Conservation (phyloP, 2,888 invertebrate genomes). For the Habroteleia sp. region DNA sequence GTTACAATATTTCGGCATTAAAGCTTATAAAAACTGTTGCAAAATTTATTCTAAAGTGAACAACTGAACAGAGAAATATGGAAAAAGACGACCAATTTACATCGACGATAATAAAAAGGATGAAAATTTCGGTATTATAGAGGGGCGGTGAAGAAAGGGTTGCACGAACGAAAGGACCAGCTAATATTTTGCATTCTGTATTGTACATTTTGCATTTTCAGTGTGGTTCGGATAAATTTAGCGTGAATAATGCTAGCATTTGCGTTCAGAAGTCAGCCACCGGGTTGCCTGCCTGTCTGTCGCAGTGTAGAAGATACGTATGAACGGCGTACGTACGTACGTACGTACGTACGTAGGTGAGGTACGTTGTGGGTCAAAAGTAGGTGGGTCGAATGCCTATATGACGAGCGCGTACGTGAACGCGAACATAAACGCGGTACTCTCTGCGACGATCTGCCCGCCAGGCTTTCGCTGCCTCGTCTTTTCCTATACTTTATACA, state of each 20-base stretch:
- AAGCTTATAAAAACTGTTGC: constrained; percentile 31
- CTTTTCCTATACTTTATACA: constrained; percentile 16
- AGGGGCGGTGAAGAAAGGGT: constrained; percentile 67
- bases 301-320: constrained; percentile 63
- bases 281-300: constrained; percentile 57
- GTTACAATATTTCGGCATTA: background rate
- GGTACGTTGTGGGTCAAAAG: constrained; percentile 52
- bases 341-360: constrained; percentile 40
- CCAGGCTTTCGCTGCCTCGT: constrained; percentile 21
- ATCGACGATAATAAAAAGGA: constrained; percentile 70
- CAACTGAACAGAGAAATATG: constrained; percentile 22
- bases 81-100: constrained; percentile 13
- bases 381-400: constrained; percentile 46
- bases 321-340: background rate
- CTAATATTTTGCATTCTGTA: constrained; percentile 71
- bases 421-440: constrained; percentile 53
- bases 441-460: constrained; percentile 33
- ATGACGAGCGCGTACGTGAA: constrained; percentile 55
- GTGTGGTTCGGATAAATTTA: constrained; percentile 73
- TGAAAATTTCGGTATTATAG: constrained; percentile 76
- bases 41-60: constrained; percentile 32
- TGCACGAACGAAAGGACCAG: constrained; percentile 50
- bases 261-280: constrained; percentile 64
- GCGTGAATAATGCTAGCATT: constrained; percentile 76
- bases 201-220: constrained; percentile 74